Conservation (phyloP, 2,797 vertebrate genomes). For the Eurystomus glaucurus region DNA sequence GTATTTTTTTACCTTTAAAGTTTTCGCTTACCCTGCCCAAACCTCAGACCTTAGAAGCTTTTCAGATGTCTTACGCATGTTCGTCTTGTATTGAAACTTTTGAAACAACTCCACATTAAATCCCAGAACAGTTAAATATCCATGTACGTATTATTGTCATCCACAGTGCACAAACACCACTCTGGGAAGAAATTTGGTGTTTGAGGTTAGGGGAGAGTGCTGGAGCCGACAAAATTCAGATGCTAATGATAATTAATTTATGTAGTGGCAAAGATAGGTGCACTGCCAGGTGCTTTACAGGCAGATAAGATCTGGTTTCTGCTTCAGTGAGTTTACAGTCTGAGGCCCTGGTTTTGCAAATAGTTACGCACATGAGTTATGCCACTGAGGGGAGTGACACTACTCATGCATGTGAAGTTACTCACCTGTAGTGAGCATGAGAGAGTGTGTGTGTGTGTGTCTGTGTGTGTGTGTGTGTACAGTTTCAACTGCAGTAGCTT, state of each 20-base stretch:
- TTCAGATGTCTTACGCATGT: not conserved
- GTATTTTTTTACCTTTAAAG: conserved; percentile 34
- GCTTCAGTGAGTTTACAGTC: conserved; percentile 57
- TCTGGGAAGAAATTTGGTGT: not conserved
- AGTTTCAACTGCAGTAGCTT: conserved; percentile 55
- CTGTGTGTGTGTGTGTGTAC: conserved; percentile 39
- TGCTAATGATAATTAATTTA: conserved; percentile 75
- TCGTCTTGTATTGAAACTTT: not conserved
- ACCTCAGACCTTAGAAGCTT: not conserved
- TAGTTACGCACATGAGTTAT: conserved; percentile 38
- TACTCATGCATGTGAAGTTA: conserved; percentile 46
- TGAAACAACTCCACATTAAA: not conserved
- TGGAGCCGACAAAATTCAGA: conserved; percentile 69
- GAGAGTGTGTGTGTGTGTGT: conserved; percentile 44
- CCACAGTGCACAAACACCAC: not conserved
- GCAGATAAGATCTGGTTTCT: conserved; percentile 76
- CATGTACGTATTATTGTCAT: rapidly evolving
- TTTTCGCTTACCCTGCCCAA: not conserved
- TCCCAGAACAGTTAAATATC: not conserved
- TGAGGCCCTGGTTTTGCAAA: conserved; percentile 41
- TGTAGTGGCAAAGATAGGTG: conserved; percentile 71
- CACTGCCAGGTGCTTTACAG: conserved; percentile 60
- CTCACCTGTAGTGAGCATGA: conserved; percentile 22
- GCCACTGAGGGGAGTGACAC: not conserved
- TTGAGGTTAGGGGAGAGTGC: conserved; percentile 20